Evolutionary conservation across 2,888 invertebrate species (phyloP).

Genomic region (Pantelozetes paolii): DNA sequence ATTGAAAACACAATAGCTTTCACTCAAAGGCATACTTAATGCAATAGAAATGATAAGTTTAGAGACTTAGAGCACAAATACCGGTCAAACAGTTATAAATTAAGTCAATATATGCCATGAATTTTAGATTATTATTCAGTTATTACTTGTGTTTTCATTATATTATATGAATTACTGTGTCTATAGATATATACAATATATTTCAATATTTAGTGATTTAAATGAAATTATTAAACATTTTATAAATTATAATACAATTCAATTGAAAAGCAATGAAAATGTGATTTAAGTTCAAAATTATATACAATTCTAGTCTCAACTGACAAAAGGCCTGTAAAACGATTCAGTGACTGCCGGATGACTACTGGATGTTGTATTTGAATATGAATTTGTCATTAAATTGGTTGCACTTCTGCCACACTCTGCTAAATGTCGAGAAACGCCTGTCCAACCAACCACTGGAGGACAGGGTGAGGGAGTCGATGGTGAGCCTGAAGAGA

Average conservation of each 20-base stretch:
- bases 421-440: conserved; percentile 29
- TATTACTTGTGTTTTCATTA: neutral
- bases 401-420: conserved; percentile 23
- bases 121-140: neutral
- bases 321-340: conserved; percentile 38
- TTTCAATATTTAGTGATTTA: neutral
- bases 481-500: neutral
- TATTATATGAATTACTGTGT: too few relatives aligned
- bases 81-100: conserved; percentile 15
- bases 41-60: neutral
- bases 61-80: neutral
- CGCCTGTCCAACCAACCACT: neutral
- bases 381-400: neutral
- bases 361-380: neutral
- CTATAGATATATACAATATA: too few relatives aligned
- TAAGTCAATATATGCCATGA: conserved; percentile 11
- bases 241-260: neutral
- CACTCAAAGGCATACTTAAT: conserved; percentile 19
- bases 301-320: neutral
- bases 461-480: neutral
- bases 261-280: neutral
- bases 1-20: conserved; percentile 8
- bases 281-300: neutral
- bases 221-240: neutral
- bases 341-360: conserved; percentile 23